These are phyloP conservation scores for Melieria crassipennis DNA, from an alignment of 2,888 invertebrate species.

Conservation along the genomic window DNA sequence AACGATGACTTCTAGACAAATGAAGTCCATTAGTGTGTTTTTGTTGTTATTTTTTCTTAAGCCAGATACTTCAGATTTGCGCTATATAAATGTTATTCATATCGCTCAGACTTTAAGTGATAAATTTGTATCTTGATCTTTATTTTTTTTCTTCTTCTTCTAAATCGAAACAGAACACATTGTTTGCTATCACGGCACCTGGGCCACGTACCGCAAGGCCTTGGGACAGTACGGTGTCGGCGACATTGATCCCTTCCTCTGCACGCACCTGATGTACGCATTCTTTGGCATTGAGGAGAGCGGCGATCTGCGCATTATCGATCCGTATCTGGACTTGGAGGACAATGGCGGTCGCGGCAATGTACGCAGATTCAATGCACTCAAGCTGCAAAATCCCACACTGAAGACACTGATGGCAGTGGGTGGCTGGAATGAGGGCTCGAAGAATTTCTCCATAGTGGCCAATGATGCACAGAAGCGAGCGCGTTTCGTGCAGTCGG, in stretches of 20 bases:
- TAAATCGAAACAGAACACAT: slow-evolving; percentile 68
- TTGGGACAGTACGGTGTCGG: slow-evolving; percentile 74
- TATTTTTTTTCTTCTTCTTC: not conserved
- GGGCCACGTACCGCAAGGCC: slow-evolving; percentile 76
- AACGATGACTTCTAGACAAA: too few relatives aligned
- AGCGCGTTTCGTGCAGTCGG: slow-evolving; percentile 51
- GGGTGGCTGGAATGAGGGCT: slow-evolving; percentile 69
- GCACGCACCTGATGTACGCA: slow-evolving; percentile 80
- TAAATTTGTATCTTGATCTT: not conserved
- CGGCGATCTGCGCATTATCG: slow-evolving; percentile 70
- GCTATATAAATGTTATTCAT: too few relatives aligned
- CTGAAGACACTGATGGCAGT: slow-evolving; percentile 64
- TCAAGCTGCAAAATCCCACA: slow-evolving; percentile 63
- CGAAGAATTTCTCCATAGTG: slow-evolving; percentile 67
- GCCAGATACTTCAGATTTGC: too few relatives aligned
- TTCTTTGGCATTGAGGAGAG: slow-evolving; percentile 74
- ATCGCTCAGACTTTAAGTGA: too few relatives aligned
- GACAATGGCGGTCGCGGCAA: slow-evolving; percentile 70
- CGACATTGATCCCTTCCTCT: slow-evolving; percentile 74
- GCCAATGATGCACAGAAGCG: slow-evolving; percentile 60
- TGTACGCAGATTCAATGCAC: slow-evolving; percentile 60
- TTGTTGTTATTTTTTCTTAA: too few relatives aligned
- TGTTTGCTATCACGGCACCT: slow-evolving; percentile 81
- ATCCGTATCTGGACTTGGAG: slow-evolving; percentile 72
- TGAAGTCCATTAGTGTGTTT: too few relatives aligned